Conservation (phyloP, 2,797 vertebrate species). For the Sciurus carolinensis region DNA sequence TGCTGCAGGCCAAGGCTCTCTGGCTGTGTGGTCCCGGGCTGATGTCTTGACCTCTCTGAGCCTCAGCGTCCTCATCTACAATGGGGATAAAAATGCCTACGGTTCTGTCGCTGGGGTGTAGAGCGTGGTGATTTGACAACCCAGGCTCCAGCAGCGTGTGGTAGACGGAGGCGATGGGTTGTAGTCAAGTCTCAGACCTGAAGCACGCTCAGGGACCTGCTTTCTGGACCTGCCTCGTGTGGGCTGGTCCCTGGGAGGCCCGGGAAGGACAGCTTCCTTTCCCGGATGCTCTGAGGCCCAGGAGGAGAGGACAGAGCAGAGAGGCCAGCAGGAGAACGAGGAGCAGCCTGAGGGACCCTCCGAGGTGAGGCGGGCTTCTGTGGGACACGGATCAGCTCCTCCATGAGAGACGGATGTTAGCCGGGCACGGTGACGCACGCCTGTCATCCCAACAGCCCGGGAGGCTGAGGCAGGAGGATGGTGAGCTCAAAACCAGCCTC, state of each 20-base stretch:
- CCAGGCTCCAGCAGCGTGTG: rapidly evolving
- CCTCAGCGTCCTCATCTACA: background rate
- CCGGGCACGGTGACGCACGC: too few relatives aligned
- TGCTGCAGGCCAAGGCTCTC: too few relatives aligned
- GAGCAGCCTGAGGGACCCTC: too few relatives aligned
- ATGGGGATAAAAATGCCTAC: too few relatives aligned
- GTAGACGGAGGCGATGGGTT: rapidly evolving
- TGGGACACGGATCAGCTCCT: background rate
- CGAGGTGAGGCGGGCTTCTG: background rate
- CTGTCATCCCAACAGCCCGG: too few relatives aligned
- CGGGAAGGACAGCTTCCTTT: too few relatives aligned
- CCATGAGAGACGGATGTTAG: background rate
- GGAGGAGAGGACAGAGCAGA: rapidly evolving
- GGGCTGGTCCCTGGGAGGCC: background rate
- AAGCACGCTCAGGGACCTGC: rapidly evolving
- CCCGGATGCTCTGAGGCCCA: background rate
- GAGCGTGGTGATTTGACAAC: rapidly evolving
- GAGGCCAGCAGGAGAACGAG: background rate
- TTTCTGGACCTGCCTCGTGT: background rate
- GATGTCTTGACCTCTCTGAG: constrained; percentile 12
- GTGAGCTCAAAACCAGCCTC: too few relatives aligned
- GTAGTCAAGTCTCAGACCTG: background rate
- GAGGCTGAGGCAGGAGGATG: too few relatives aligned
- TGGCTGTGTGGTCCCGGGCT: background rate
- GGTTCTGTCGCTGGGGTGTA: background rate